Base-by-base conservation (phyloP, 2,113 vertebrate genomes). In the Thomomys bottae region DNA sequence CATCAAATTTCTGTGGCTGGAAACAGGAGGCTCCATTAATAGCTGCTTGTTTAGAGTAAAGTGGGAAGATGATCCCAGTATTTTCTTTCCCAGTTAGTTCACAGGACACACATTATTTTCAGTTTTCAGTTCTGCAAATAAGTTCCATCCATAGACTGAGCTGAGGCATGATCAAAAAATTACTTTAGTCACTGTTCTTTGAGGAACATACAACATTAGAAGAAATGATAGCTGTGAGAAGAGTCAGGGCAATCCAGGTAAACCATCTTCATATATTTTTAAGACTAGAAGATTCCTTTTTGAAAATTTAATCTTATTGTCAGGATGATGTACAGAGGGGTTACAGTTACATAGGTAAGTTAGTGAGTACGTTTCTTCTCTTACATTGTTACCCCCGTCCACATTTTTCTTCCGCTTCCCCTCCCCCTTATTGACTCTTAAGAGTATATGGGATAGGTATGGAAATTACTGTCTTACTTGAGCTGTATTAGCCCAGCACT, bases 241-340 rank as follows among this genome's bases (percentile, higher is more conserved):
- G 49, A n/a, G 77, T 59, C 42, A 73, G 59, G 76, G 59, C 67
- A 94, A 8, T 68, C 11, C 30, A 57, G 10, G 45, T 68, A 71
- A 84, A 84, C 40, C 75, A 8, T 49, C 15, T 85, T 84, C 14
- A 84, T 4, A 57, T 93, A 73, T 40, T 90, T 95, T 79, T 76
- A 79, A 83, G n/a, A 40, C 68, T 84, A 76, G 23, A 88, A 64
- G n/a, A 24, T 92, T n/a, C n/a, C n/a, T n/a, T n/a, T n/a, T n/a
- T n/a, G n/a, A n/a, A n/a, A n/a, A n/a, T n/a, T n/a, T n/a, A n/a
- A n/a, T n/a, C n/a, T n/a, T n/a, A n/a, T n/a, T n/a, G n/a, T n/a
- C n/a, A n/a, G n/a, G n/a, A n/a, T n/a, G n/a, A n/a, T n/a, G n/a
- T n/a, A n/a, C n/a, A n/a, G n/a, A n/a, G n/a, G n/a, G n/a, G n/a